Percentiles rank a stretch among this genome's conserved stretches.
phyloP scores from a whole-genome alignment of 2,113 vertebrate genomes.

The Pangasianodon gigas region DNA sequence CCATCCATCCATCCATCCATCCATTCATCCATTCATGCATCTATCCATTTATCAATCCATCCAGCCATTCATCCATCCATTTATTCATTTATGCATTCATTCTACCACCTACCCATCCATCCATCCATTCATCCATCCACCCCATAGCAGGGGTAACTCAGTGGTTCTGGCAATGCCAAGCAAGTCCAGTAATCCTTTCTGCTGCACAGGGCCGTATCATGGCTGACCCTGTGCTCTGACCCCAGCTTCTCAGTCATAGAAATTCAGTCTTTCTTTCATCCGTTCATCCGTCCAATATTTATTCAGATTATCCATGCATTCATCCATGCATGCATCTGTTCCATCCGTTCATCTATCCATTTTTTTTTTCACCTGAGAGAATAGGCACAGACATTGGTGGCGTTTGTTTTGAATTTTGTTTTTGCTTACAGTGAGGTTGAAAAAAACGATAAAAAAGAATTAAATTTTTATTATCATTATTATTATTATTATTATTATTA shows the following conservation, averaged over 20 bases:
- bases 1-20: neutral
- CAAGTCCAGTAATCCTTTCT: neutral
- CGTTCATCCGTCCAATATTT: neutral
- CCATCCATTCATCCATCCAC: neutral
- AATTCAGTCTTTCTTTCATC: neutral
- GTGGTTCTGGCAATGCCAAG: neutral
- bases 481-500: neutral
- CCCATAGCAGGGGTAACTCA: neutral
- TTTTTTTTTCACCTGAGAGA: neutral
- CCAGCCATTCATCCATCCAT: neutral
- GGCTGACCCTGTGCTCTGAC: slow-evolving; percentile 9
- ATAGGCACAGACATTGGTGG: neutral
- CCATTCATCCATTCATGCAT: neutral
- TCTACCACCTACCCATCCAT: no score
- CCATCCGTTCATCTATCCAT: neutral
- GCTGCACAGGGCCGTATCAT: neutral
- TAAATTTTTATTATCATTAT: neutral
- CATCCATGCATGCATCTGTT: slow-evolving; percentile 14
- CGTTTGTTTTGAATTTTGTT: neutral
- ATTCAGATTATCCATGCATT: neutral
- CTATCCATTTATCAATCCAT: neutral
- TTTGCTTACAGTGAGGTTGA: neutral
- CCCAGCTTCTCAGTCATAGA: neutral
- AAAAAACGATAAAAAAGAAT: neutral
- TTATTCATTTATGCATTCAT: neutral